Evolutionary conservation across 2,797 vertebrate genomes (phyloP).

Genomic region (Eulemur coronatus): DNA sequence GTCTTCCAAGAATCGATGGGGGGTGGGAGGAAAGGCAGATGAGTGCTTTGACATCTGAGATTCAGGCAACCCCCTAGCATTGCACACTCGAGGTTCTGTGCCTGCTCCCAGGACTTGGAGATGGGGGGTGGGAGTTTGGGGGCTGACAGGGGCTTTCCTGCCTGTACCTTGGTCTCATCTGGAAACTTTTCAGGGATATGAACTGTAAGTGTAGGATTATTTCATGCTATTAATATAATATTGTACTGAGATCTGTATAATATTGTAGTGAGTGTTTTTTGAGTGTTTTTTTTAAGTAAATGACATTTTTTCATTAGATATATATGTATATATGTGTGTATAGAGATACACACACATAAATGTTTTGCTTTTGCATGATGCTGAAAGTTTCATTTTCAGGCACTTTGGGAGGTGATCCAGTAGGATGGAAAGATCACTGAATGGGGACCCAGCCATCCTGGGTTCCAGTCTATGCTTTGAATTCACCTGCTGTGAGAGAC

Average conservation of each 20-base stretch:
- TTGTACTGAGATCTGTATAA: background rate
- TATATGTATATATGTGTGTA: background rate
- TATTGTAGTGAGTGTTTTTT: background rate
- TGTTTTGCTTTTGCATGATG: background rate
- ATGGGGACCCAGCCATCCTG: background rate
- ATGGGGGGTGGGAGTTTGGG: background rate
- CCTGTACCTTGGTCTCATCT: background rate
- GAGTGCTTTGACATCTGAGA: background rate
- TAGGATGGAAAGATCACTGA: background rate
- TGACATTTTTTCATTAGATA: background rate
- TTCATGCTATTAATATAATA: background rate
- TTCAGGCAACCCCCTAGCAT: rapidly evolving
- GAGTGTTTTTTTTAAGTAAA: background rate
- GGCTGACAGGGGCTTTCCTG: background rate
- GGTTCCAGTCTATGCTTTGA: background rate
- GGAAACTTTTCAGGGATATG: background rate
- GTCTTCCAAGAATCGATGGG: background rate
- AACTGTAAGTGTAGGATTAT: background rate
- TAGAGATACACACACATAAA: background rate
- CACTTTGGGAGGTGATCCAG: background rate
- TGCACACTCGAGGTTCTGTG: rapidly evolving
- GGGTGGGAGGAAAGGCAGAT: background rate
- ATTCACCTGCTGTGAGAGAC: background rate
- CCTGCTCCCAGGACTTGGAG: background rate
- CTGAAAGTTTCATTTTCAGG: background rate